Evolutionary conservation across 2,797 vertebrate genomes (phyloP).

Genomic region (Sebastes iracundus): DNA sequence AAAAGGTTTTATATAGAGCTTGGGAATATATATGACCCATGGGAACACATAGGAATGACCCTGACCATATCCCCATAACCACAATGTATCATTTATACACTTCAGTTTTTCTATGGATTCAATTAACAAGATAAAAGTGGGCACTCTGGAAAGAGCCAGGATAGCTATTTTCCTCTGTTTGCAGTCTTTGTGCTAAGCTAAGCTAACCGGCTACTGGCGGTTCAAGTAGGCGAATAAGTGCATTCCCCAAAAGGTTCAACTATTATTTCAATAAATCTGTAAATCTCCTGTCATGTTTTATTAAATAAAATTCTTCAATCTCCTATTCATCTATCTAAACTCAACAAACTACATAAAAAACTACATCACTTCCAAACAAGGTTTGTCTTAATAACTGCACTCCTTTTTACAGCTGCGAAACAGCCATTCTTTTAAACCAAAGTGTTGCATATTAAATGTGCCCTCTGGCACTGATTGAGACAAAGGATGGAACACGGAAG

Average conservation of each 20-base stretch:
- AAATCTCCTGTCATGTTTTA: not conserved
- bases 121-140: not conserved
- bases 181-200: not conserved
- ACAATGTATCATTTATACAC: not conserved
- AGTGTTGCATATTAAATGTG: not conserved
- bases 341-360: not conserved
- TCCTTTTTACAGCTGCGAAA: not conserved
- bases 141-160: not conserved
- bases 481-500: slow-evolving; percentile 1
- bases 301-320: not conserved
- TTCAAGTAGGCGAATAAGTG: not conserved
- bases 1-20: not conserved
- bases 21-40: not conserved
- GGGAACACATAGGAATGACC: not conserved
- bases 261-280: not conserved
- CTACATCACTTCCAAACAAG: not conserved
- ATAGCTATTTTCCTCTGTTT: not conserved
- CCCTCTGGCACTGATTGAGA: slow-evolving; percentile 11
- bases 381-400: not conserved
- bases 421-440: not conserved
- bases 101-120: not conserved
- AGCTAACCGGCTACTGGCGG: not conserved
- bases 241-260: not conserved
- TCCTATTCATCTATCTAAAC: not conserved
- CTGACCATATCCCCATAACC: no score